Evolutionary conservation across 2,797 vertebrate species (phyloP).

Genomic region (Scyliorhinus canicula): DNA sequence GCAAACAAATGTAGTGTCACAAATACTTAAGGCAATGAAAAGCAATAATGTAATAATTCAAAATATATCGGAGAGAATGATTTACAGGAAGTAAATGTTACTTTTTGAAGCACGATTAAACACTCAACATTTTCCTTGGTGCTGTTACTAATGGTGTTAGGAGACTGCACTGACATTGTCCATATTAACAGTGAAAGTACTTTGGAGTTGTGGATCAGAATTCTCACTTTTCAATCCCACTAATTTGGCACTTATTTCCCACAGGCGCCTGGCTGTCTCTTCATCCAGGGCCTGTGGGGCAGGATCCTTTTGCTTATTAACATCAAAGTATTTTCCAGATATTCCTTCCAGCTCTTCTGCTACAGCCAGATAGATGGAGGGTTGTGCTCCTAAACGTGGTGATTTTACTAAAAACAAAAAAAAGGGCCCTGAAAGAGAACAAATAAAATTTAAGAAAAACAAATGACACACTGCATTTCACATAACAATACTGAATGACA

Average conservation of each 20-base stretch:
- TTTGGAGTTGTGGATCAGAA: neutral
- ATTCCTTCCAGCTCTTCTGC: constrained; percentile 65
- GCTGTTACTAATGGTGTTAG: neutral
- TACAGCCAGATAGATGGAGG: constrained; percentile 68
- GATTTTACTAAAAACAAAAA: constrained; percentile 74
- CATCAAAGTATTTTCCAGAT: constrained; percentile 72
- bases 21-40: neutral
- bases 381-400: constrained; percentile 68
- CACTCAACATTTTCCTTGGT: neutral
- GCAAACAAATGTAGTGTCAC: neutral
- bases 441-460: neutral
- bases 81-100: neutral
- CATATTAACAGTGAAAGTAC: neutral
- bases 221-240: constrained; percentile 57
- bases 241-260: constrained; percentile 68
- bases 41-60: constrained; percentile 11
- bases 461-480: neutral
- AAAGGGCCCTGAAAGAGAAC: constrained; percentile 60
- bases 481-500: neutral
- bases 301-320: constrained; percentile 66
- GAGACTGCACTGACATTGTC: neutral
- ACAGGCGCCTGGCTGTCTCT: constrained; percentile 60
- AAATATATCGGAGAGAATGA: neutral
- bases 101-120: neutral
- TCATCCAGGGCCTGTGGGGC: constrained; percentile 68